These are phyloP conservation scores for Acyrthosiphon pisum DNA, from an alignment of 1,140 invertebrate genomes.

Conservation along the genomic window DNA sequence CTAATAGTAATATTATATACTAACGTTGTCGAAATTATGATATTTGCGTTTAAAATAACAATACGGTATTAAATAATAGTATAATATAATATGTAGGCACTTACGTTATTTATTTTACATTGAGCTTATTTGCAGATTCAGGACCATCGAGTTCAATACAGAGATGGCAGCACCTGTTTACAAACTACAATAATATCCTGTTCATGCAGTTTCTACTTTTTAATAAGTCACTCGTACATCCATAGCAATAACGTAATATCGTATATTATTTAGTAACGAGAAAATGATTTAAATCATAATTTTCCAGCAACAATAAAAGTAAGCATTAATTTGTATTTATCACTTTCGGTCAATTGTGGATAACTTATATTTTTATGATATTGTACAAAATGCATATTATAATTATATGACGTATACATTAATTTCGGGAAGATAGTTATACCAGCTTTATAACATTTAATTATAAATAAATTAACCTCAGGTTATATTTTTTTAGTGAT, in stretches of 20 bases:
- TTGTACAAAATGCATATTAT: too few species aligned
- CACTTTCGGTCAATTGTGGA: not conserved
- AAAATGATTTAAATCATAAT: not conserved
- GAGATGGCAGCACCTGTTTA: conserved; percentile 46
- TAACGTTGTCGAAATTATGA: too few species aligned
- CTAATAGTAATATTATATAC: too few species aligned
- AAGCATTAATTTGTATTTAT: not conserved
- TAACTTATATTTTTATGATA: too few species aligned
- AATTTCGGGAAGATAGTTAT: too few species aligned
- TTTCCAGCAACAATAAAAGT: not conserved
- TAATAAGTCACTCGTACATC: not conserved
- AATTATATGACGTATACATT: too few species aligned
- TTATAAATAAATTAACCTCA: too few species aligned
- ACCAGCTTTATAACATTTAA: too few species aligned
- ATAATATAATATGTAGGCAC: not conserved
- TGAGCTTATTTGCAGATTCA: not conserved
- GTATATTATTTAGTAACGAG: not conserved
- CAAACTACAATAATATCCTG: not conserved
- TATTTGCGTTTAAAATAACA: not conserved
- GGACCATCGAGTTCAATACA: not conserved
- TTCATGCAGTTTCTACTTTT: not conserved
- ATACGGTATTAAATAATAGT: not conserved
- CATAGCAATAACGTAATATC: not conserved
- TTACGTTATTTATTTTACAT: not conserved
- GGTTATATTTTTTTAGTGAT: too few species aligned